Percentiles rank a stretch among this genome's conserved stretches.
phyloP scores from a whole-genome alignment of 92 coral and sea anemone genomes.

The Phenganax marumi region DNA sequence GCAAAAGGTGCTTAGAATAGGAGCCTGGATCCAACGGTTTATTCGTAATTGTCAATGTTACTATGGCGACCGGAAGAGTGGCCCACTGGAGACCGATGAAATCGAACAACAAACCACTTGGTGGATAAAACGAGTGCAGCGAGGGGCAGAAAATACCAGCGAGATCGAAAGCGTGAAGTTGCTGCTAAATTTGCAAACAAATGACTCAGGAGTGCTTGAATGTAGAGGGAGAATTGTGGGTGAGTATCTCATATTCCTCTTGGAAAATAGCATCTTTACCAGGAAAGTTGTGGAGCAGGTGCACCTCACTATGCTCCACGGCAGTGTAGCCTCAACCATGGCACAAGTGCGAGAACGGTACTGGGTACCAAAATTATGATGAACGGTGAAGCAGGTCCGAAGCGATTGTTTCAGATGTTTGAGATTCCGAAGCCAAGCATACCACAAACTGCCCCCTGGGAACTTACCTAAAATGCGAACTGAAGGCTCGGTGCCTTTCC shows the following conservation, averaged over 20 bases:
- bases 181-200: conserved; percentile 8
- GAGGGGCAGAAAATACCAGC: no score
- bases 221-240: conserved; percentile 1
- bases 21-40: conserved; percentile 38
- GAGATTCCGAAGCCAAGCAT: neutral
- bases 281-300: conserved; percentile 4
- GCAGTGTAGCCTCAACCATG: conserved; percentile 1
- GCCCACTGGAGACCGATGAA: conserved; percentile 25
- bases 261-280: neutral
- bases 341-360: conserved; percentile 7
- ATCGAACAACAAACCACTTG: conserved; percentile 19
- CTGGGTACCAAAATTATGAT: neutral
- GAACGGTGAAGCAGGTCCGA: neutral
- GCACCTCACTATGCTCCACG: neutral
- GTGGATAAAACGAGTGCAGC: conserved; percentile 42
- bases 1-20: neutral
- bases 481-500: neutral
- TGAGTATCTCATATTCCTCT: neutral
- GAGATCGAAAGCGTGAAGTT: no score
- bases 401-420: neutral
- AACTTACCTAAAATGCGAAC: neutral
- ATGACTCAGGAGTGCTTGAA: neutral
- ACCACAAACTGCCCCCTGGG: neutral
- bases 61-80: neutral
- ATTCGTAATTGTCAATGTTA: conserved; percentile 12